These are phyloP conservation scores for Nothoprocta perdicaria DNA, from an alignment of 2,113 vertebrate genomes.

Conservation along the genomic window DNA sequence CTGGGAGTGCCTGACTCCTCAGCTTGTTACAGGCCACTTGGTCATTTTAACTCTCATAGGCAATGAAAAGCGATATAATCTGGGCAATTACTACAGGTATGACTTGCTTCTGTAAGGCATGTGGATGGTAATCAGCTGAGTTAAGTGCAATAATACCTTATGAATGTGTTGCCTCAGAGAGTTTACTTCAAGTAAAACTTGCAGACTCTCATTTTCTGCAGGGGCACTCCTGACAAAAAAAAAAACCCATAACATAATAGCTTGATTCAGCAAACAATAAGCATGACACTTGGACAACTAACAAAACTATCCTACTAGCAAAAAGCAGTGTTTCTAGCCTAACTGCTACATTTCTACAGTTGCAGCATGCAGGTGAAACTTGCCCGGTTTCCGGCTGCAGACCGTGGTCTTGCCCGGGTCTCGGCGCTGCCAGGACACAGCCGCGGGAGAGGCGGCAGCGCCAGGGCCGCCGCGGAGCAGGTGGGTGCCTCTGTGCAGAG, in stretches of 20 bases:
- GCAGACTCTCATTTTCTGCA: conserved; percentile 25
- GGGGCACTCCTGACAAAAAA: conserved; percentile 20
- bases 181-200: conserved; percentile 43
- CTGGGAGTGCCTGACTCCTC: conserved; percentile 27
- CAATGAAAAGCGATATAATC: conserved; percentile 9
- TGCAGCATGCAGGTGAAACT: conserved; percentile 33
- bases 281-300: background rate
- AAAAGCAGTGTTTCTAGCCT: background rate
- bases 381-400: conserved; percentile 17
- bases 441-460: background rate
- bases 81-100: conserved; percentile 52
- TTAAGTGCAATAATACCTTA: conserved; percentile 52
- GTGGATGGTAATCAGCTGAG: conserved; percentile 60
- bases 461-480: background rate
- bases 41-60: background rate
- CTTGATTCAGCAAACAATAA: conserved; percentile 43
- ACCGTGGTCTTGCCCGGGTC: too few relatives aligned
- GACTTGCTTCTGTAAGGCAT: conserved; percentile 70
- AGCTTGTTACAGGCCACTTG: conserved; percentile 19
- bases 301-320: background rate
- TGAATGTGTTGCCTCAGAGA: conserved; percentile 56
- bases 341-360: conserved; percentile 5
- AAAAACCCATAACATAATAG: background rate
- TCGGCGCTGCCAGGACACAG: background rate
- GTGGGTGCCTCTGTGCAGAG: background rate